These are phyloP conservation scores for Amphiprion clarkii DNA, from an alignment of 2,797 vertebrate genomes.

Conservation along the genomic window DNA sequence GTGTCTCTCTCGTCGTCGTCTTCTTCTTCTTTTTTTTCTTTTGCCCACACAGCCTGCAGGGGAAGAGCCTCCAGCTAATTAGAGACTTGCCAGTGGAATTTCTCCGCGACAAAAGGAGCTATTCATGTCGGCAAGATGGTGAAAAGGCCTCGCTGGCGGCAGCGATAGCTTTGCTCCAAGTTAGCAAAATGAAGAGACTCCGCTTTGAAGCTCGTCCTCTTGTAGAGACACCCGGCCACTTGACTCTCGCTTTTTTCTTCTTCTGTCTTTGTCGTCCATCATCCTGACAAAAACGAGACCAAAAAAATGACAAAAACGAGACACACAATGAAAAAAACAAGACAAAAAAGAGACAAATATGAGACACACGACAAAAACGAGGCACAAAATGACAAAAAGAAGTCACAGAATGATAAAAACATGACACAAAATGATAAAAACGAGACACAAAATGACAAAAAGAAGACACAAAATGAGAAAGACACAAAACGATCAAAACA, in stretches of 20 bases:
- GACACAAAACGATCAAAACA: no score
- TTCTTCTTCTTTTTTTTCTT: slow-evolving; percentile 21
- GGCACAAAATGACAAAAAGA: no score
- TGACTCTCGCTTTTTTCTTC: slow-evolving; percentile 18
- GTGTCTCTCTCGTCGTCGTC: not conserved
- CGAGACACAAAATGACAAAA: no score
- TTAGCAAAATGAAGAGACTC: slow-evolving; percentile 62
- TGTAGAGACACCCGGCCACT: slow-evolving; percentile 35
- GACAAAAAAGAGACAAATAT: no score
- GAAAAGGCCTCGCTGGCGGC: slow-evolving; percentile 67
- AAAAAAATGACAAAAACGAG: no score
- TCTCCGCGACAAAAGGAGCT: slow-evolving; percentile 73
- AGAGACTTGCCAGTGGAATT: slow-evolving; percentile 79
- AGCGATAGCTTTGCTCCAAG: slow-evolving; percentile 50
- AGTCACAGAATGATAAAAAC: no score
- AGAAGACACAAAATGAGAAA: no score
- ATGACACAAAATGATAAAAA: no score
- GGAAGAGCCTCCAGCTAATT: slow-evolving; percentile 79
- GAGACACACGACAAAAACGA: no score
- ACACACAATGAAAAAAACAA: no score
- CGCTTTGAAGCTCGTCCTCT: slow-evolving; percentile 62
- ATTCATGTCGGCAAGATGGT: slow-evolving; percentile 69
- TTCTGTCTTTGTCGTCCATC: slow-evolving; percentile 43
- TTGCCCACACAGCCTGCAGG: slow-evolving; percentile 59
- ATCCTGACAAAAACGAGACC: slow-evolving; percentile 1